phyloP scores from a whole-genome alignment of 2,113 vertebrate genomes.

The Illadopsis cleaveri region DNA sequence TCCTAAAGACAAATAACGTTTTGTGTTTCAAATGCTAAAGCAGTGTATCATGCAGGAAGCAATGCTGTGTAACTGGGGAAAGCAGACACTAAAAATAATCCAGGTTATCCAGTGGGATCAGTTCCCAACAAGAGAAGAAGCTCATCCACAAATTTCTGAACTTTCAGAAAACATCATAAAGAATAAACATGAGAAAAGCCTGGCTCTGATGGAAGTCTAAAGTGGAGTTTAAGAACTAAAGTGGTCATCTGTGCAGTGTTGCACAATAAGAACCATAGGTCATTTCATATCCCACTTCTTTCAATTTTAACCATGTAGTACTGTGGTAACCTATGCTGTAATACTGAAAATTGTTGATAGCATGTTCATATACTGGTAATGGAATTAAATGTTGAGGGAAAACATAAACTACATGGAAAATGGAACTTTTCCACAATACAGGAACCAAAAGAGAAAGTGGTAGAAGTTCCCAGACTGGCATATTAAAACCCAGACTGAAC shows the following conservation, averaged over 20 bases:
- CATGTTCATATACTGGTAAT: not conserved
- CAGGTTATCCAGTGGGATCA: not conserved
- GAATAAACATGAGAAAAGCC: not conserved
- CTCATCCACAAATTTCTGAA: not conserved
- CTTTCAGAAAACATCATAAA: not conserved
- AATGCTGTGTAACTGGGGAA: not conserved
- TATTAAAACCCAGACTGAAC: not conserved
- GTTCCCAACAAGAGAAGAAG: not conserved
- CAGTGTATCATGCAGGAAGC: not conserved
- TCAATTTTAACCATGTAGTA: not conserved
- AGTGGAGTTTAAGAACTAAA: not conserved
- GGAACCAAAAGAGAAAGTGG: not conserved
- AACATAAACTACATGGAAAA: not conserved
- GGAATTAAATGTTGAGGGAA: not conserved
- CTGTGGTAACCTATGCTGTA: not conserved
- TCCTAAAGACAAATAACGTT: not conserved
- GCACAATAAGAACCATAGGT: not conserved
- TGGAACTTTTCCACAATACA: not conserved
- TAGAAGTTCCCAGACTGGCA: not conserved
- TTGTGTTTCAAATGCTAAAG: not conserved
- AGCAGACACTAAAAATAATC: not conserved
- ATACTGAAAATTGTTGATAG: not conserved
- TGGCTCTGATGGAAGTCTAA: not conserved
- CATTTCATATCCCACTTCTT: not conserved
- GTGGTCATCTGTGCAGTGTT: not conserved